Percentiles rank a stretch among this genome's conserved stretches.
Evolutionary conservation across 2,113 vertebrate species (phyloP).

Genomic region (human (Homo sapiens)): GRCh38 chr12:67993501-67994000

Average conservation of each 20-base stretch:
- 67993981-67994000: not conserved
- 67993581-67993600: not conserved
- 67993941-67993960: not conserved
- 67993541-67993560: not conserved
- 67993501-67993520: not conserved
- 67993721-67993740: not conserved
- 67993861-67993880: not conserved
- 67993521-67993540: not conserved
- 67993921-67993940: not conserved
- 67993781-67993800: not conserved
- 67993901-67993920: not conserved
- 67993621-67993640: constrained; percentile 14
- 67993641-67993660: not conserved
- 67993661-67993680: constrained; percentile 10
- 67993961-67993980: not conserved
- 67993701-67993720: not conserved
- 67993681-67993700: not conserved
- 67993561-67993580: constrained; percentile 10
- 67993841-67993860: not conserved
- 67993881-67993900: not conserved
- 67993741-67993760: not conserved
- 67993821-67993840: not conserved
- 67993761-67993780: not conserved
- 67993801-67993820: constrained; percentile 13
- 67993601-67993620: not conserved